Evolutionary conservation across 2,797 vertebrate genomes (phyloP).

Genomic region (Hypotaenidia philippensis): DNA sequence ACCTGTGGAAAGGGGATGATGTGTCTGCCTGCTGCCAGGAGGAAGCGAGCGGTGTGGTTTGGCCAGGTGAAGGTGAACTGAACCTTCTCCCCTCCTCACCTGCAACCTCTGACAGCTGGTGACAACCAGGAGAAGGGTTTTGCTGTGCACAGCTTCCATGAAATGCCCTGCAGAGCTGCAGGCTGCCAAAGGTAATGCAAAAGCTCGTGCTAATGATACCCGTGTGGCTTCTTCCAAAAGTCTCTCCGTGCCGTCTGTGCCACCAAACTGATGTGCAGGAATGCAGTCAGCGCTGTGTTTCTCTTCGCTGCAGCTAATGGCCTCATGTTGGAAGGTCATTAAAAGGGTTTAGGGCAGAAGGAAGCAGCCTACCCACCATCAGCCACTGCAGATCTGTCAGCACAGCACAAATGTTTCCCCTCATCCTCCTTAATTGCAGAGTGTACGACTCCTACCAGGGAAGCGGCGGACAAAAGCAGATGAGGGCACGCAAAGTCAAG

Average conservation of each 20-base stretch:
- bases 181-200: background rate
- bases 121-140: background rate
- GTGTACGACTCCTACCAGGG: background rate
- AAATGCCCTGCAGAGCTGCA: background rate
- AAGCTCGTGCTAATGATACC: background rate
- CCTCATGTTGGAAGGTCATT: background rate
- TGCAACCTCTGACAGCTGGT: background rate
- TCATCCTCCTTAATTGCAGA: background rate
- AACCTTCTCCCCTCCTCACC: background rate
- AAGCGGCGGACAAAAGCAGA: background rate
- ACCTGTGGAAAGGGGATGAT: background rate
- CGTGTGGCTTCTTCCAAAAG: accelerated
- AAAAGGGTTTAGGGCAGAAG: background rate
- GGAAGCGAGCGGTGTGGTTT: background rate
- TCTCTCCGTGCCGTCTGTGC: background rate
- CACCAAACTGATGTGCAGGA: background rate
- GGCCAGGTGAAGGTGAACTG: background rate
- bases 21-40: background rate
- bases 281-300: accelerated
- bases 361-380: background rate
- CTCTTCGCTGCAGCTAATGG: background rate
- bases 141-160: background rate
- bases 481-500: background rate
- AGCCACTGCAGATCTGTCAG: background rate
- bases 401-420: background rate